Base-by-base conservation (phyloP, 2,888 invertebrate species). In the Ceramica pisi region DNA sequence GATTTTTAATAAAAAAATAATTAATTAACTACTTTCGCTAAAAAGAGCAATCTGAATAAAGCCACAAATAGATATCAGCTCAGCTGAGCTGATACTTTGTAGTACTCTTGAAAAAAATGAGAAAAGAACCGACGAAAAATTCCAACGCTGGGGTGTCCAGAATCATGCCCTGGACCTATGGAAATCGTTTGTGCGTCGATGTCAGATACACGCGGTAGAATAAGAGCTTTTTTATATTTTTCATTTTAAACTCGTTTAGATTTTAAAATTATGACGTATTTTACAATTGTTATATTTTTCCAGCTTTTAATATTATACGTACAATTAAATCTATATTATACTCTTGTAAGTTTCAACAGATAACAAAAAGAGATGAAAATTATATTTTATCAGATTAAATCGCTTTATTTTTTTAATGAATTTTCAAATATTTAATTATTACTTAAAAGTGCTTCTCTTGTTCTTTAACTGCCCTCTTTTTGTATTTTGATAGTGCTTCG, bases 261-360 rank as follows among this genome's bases (percentile, higher is more conserved):
- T 55, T 46, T 57, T 8, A 53, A 23, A 5, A 53, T 53, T 26
- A 44, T 12, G 3, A 44, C 21, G 23, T 69, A 21, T 53, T 75
- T 71, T 76, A 78, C 50, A 62, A 71, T n/a, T 76, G 61, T 66
- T 78, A 78, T 62, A 48, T 51, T 71, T 68, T 66, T 65, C 38
- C 72, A 57, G 61, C 75, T 64, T 71, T 76, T 61, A 50, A 26
- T 16, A 50, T 51, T 38, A 55, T 51, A 62, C n/a, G 14, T 57
- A 67, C 26, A 26, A 35, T 74, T 71, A 50, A 53, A 23, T 50
- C n/a, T 57, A 9, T n/a, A 21, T 16, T 57, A 9, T n/a, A 21
- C 4, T 31, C 64, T 7, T 0, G 2, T 46, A 64, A 31, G 26
- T 26, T 19, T 21, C 16, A 3, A 63, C 26, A 1, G 19, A 26